phyloP scores from a whole-genome alignment of 2,888 invertebrate genomes.

The Tinea semifulvella region DNA sequence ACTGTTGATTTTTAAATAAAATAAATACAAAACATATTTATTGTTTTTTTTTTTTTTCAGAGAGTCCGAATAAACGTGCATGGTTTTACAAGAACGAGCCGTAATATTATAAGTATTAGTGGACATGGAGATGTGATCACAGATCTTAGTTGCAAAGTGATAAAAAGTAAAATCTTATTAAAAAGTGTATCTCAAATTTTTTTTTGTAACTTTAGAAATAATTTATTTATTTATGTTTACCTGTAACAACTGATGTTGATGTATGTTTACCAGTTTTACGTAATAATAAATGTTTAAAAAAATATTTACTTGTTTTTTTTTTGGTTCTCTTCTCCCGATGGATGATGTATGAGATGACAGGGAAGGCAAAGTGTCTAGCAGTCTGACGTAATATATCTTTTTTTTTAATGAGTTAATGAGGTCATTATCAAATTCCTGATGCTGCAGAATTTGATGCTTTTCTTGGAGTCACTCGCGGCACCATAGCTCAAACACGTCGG shows the following conservation, averaged over 20 bases:
- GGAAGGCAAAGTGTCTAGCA: no score
- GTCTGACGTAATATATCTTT: no score
- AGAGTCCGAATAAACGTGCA: neutral
- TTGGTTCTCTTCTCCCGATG: neutral
- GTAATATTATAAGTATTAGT: neutral
- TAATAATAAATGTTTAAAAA: constrained; percentile 1
- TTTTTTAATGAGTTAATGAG: no score
- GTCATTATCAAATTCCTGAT: no score
- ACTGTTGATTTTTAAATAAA: no score
- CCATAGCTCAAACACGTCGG: no score
- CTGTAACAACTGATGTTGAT: neutral
- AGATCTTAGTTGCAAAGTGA: constrained; percentile 2
- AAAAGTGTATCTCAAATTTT: constrained; percentile 1
- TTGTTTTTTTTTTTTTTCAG: neutral
- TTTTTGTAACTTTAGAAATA: constrained; percentile 1
- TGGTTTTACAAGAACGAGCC: neutral
- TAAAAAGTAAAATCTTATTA: neutral
- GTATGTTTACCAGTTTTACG: constrained; percentile 1
- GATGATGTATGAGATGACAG: no score
- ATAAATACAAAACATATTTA: neutral
- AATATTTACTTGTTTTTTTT: neutral
- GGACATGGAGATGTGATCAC: neutral
- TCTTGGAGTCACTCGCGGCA: no score
- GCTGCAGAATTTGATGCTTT: no score
- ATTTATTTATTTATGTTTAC: neutral